phyloP scores from a whole-genome alignment of 2,888 invertebrate species.

The Tethea ocularis region DNA sequence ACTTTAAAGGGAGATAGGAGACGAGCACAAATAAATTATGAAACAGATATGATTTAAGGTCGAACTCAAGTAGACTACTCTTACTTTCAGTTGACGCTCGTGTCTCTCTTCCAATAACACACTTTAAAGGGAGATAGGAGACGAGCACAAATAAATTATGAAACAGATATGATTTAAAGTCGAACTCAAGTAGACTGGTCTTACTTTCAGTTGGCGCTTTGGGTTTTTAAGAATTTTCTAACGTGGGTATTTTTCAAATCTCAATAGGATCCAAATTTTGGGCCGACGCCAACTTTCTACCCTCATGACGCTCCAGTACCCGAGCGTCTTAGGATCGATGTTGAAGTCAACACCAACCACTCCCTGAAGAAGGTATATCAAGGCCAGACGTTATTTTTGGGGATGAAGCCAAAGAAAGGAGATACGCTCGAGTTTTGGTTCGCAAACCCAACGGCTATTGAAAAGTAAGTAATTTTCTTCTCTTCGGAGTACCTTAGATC shows the following conservation, averaged over 20 bases:
- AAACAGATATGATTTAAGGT: background rate
- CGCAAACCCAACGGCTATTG: conserved; percentile 86
- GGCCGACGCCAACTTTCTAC: conserved; percentile 90
- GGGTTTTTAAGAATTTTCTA: conserved; percentile 2
- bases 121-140: background rate
- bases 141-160: background rate
- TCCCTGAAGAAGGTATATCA: conserved; percentile 91
- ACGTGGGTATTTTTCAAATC: background rate
- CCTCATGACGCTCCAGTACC: conserved; percentile 90
- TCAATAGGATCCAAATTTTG: conserved; percentile 94
- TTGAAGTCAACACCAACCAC: conserved; percentile 91
- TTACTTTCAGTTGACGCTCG: background rate
- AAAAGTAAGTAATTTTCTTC: conserved; percentile 78
- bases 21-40: background rate
- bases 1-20: background rate
- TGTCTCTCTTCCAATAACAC: background rate
- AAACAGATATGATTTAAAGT: background rate
- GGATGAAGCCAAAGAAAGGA: conserved; percentile 91
- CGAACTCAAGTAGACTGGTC: background rate
- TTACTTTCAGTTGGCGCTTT: background rate
- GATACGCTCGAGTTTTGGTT: conserved; percentile 93
- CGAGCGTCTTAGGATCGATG: conserved; percentile 88
- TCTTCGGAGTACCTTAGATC: too few species aligned
- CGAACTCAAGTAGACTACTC: background rate
- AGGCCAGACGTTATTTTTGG: conserved; percentile 97